phyloP scores from a whole-genome alignment of 2,888 invertebrate species.

The Macrophya alboannulata region DNA sequence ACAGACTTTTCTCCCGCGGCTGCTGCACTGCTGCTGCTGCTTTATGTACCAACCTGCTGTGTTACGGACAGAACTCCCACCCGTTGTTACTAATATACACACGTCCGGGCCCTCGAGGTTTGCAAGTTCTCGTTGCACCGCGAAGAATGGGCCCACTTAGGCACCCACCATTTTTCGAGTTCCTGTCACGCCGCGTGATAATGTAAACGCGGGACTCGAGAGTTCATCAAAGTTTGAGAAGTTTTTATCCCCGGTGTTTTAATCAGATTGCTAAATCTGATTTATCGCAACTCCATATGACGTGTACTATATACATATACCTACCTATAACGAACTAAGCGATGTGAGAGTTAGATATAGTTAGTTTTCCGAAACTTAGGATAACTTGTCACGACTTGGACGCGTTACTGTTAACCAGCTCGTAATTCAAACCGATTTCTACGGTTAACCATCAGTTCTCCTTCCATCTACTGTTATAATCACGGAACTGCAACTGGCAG shows the following conservation, averaged over 20 bases:
- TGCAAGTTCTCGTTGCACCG: not conserved
- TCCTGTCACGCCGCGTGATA: not conserved
- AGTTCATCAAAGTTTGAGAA: not conserved
- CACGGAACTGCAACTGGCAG: conserved; percentile 37
- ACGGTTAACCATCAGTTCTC: not conserved
- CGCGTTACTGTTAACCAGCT: not conserved
- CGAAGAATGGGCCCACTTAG: not conserved
- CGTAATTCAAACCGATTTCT: not conserved
- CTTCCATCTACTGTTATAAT: not conserved
- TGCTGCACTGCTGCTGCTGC: not conserved
- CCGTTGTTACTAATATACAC: not conserved
- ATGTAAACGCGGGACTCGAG: not conserved
- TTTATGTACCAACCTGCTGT: not conserved
- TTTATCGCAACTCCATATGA: conserved; percentile 11
- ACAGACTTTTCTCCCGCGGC: not conserved
- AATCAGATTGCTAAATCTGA: conserved; percentile 11
- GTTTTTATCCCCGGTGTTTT: not conserved
- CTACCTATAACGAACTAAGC: not conserved
- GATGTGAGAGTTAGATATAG: not conserved
- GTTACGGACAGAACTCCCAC: not conserved
- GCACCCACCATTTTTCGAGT: not conserved
- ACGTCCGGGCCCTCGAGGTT: not conserved
- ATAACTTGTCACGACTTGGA: conserved; percentile 22
- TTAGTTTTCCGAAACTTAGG: not conserved
- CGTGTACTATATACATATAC: no score